phyloP scores from a whole-genome alignment of 2,797 vertebrate genomes.

The Epinephelus malabaricus region DNA sequence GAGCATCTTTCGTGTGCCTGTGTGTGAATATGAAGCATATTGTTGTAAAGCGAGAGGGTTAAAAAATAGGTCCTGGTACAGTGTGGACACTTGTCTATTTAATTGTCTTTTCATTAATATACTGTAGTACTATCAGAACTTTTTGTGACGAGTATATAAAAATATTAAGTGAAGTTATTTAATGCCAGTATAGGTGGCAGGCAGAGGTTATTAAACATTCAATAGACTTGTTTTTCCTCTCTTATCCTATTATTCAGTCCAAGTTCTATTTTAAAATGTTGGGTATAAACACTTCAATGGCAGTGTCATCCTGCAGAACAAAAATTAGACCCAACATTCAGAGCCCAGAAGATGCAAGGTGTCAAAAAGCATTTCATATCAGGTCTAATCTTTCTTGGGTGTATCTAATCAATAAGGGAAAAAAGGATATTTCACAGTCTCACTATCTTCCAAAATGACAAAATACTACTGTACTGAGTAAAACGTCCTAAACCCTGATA shows the following conservation, averaged over 20 bases:
- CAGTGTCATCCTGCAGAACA: neutral
- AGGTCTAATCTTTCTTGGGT: neutral
- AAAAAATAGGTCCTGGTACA: too few species aligned
- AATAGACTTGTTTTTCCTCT: too few species aligned
- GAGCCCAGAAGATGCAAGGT: neutral
- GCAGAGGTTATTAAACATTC: neutral
- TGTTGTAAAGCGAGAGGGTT: too few species aligned
- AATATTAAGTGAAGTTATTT: too few species aligned
- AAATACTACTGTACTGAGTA: neutral
- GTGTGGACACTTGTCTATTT: neutral
- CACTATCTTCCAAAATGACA: neutral
- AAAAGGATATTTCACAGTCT: neutral
- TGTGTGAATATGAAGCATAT: too few species aligned
- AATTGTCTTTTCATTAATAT: neutral
- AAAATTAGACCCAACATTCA: neutral
- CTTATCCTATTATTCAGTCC: neutral
- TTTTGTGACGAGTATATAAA: too few species aligned
- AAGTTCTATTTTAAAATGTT: neutral
- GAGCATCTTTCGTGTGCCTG: neutral
- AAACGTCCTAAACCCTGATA: neutral
- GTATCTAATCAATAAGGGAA: conserved; percentile 2
- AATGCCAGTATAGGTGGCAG: neutral
- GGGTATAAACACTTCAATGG: neutral
- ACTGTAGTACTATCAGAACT: neutral
- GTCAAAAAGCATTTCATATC: neutral